Evolutionary conservation across 35 echinoderm and acorn worm species (phyloP), one percentile per base, ranked within the genome.

Genomic region (Lytechinus variegatus): DNA sequence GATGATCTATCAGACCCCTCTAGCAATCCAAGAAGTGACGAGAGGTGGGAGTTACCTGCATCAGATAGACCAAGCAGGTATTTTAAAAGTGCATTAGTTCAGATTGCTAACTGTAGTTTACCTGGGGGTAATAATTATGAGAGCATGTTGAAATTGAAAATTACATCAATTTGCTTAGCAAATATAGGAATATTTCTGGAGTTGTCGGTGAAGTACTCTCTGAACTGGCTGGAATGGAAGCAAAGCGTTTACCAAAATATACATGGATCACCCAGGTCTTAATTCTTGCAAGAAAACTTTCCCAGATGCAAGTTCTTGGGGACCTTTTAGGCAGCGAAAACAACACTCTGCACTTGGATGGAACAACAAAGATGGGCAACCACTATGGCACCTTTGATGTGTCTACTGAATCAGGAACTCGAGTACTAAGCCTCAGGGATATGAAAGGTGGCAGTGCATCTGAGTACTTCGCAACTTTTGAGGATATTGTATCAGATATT

Each of bases 321-420:
- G 95, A 95, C 54, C 95, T 95, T 61, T 53, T 95, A 27, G 51
- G 57, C 13, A 60, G 61, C 27, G 27, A 52, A 16, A 57, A 95
- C 87, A 57, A 54, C 89, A 95, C 95, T 56, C 86, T 95, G 6
- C 95, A 95, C 61, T 24, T 95, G 13, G 95, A 95, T 95, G 95
- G 95, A 4, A 95, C 95, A 56, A 90, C 95, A n/a, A 95, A 95
- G 52, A 92, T 56, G 87, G 95, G 95, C 11, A 56, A 55, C 28
- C 95, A 95, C 52, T 95, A 55, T 95, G 95, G 95, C 11, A 95
- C 95, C 21, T 95, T 44, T 95, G 88, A 92, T 71, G 27, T 95
- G 54, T 28, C 87, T 3, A 95, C 87, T 10, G 61, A 92, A 52
- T 60, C 95, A 86, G 88, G 95, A 28, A 95, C 95, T 14, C 91